A percentile compares a stretch with the other conserved stretches of the same genome.
Conservation (phyloP, 1,140 invertebrate species). For the Drosophila prosaltans region DNA sequence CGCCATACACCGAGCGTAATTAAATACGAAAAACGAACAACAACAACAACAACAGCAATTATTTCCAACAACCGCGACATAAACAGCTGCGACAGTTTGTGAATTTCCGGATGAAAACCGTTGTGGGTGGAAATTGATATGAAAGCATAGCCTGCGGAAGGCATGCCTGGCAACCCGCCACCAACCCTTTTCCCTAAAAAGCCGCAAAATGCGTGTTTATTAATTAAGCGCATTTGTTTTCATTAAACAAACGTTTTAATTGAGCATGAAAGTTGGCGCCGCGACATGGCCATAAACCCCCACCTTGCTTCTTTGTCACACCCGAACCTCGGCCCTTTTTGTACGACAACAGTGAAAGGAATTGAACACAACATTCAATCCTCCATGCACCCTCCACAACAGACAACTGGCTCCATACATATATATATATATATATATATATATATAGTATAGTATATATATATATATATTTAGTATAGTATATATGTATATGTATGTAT, state of each 20-base stretch:
- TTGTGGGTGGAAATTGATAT: not conserved
- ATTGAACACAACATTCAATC: conserved; percentile 7
- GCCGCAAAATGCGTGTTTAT: conserved; percentile 83
- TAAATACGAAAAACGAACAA: conserved; percentile 42
- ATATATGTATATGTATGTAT: not conserved
- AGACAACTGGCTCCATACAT: conserved; percentile 19
- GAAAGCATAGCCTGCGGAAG: not conserved
- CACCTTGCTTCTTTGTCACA: conserved; percentile 29
- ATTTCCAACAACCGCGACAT: conserved; percentile 62
- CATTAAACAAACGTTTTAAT: conserved; percentile 83
- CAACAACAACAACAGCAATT: conserved; percentile 50
- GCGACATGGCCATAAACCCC: conserved; percentile 61
- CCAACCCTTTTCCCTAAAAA: conserved; percentile 28
- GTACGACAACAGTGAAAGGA: conserved; percentile 10
- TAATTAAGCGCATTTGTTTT: conserved; percentile 83
- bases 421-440: conserved; percentile 27
- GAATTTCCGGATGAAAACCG: conserved; percentile 42
- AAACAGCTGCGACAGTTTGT: conserved; percentile 76
- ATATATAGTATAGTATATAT: conserved; percentile 1
- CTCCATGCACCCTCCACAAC: not conserved
- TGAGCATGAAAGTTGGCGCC: conserved; percentile 82
- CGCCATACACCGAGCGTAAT: conserved; percentile 39
- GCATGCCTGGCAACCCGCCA: no score
- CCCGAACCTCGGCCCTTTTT: conserved; percentile 7
- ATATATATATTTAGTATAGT: conserved; percentile 50